phyloP scores from a whole-genome alignment of 2,888 invertebrate genomes.

The Rhorus exstirpatorius region DNA sequence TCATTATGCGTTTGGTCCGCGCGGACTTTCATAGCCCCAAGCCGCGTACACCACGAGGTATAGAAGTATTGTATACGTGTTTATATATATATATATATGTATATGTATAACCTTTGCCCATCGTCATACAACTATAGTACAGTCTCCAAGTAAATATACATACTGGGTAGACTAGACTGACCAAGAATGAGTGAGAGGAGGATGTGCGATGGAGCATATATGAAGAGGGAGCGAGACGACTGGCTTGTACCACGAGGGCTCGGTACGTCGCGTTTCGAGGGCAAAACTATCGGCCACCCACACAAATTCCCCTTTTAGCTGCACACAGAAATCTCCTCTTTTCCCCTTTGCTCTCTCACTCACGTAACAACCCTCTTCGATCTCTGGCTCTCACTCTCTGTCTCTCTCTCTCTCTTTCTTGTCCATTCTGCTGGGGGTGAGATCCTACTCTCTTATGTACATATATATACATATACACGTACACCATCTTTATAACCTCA shows the following conservation, averaged over 20 bases:
- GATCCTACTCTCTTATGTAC: conserved; percentile 34
- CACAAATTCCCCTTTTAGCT: conserved; percentile 72
- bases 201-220: conserved; percentile 24
- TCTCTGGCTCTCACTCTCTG: conserved; percentile 58
- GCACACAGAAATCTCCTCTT: conserved; percentile 35
- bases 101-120: conserved; percentile 6
- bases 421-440: conserved; percentile 46
- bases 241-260: conserved; percentile 71
- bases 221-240: conserved; percentile 67
- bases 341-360: conserved; percentile 58
- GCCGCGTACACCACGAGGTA: conserved; percentile 18
- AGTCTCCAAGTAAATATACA: background rate
- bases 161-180: too few relatives aligned
- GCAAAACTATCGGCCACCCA: conserved; percentile 86
- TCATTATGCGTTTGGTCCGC: conserved; percentile 76
- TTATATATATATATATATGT: conserved; percentile 9
- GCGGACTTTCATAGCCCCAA: conserved; percentile 75
- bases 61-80: background rate
- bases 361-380: conserved; percentile 45
- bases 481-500: conserved; percentile 42
- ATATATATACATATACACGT: conserved; percentile 12
- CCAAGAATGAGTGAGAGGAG: conserved; percentile 34
- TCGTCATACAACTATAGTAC: conserved; percentile 46
- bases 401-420: conserved; percentile 58
- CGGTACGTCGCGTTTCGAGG: conserved; percentile 78